Evolutionary conservation across 2,888 invertebrate species (phyloP).

Genomic region (Cephus pulcher): DNA sequence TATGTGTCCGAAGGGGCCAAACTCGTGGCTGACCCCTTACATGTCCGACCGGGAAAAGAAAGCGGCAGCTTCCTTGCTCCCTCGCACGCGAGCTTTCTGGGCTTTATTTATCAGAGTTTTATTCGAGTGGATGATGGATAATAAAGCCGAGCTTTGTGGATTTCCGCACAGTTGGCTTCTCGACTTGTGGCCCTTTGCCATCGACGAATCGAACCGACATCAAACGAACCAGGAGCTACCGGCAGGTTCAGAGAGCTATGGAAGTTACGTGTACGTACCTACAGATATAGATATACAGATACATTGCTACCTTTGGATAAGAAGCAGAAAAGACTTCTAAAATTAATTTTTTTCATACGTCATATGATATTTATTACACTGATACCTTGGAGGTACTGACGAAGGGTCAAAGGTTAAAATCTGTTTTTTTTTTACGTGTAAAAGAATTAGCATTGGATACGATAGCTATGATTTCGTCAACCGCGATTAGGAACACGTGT

Average conservation of each 20-base stretch:
- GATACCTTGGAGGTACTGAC: background rate
- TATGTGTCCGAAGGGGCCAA: slow-evolving; percentile 8
- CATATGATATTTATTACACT: background rate
- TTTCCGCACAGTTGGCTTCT: slow-evolving; percentile 23
- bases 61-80: background rate
- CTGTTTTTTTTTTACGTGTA: slow-evolving; percentile 12
- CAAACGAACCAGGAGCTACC: slow-evolving; percentile 18
- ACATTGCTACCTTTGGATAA: background rate
- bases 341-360: background rate
- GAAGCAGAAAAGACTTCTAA: background rate
- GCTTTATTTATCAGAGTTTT: slow-evolving; percentile 23
- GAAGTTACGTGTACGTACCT: background rate
- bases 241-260: background rate
- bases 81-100: slow-evolving; percentile 6
- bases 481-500: background rate
- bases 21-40: slow-evolving; percentile 18
- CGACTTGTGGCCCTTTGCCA: slow-evolving; percentile 22
- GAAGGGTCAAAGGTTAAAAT: slow-evolving; percentile 13
- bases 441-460: background rate
- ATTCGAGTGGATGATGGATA: slow-evolving; percentile 26
- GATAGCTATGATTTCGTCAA: background rate
- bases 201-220: slow-evolving; percentile 22
- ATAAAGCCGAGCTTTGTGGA: slow-evolving; percentile 24
- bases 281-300: background rate
- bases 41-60: slow-evolving; percentile 5